Evolutionary conservation across 2,888 invertebrate species (phyloP).

Genomic region (Ormyrus nitidulus): DNA sequence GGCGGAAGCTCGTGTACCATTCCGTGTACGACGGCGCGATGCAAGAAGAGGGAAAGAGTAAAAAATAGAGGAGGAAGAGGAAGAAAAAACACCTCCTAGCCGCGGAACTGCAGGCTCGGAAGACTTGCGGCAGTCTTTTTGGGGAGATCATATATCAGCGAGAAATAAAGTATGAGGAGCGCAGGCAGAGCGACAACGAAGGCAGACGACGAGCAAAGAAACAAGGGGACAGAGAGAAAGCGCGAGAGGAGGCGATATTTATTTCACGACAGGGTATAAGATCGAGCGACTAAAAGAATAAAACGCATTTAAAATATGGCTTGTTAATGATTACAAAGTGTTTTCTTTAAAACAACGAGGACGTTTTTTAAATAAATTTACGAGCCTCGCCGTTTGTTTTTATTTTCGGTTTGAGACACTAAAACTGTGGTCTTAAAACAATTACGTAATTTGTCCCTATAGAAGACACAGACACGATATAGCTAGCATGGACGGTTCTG

Average conservation of each 20-base stretch:
- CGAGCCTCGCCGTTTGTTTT: neutral
- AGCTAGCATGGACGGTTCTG: no score
- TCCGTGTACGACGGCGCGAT: no score
- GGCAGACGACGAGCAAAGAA: constrained; percentile 10
- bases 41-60: neutral
- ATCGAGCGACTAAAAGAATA: neutral
- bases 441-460: no score
- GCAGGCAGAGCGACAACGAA: neutral
- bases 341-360: no score
- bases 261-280: neutral
- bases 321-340: no score
- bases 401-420: neutral
- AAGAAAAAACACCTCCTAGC: constrained; percentile 1
- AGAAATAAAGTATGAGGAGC: constrained; percentile 38
- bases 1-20: no score
- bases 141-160: constrained; percentile 36
- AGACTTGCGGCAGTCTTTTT: constrained; percentile 17
- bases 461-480: no score
- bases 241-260: neutral
- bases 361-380: no score
- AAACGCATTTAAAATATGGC: neutral
- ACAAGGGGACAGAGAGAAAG: neutral
- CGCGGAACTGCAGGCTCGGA: neutral
- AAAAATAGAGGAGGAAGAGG: neutral
- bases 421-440: no score